Percentiles rank a stretch among this genome's conserved stretches.
Conservation (phyloP, 2,113 vertebrate genomes). For the Pedionomus torquatus region DNA sequence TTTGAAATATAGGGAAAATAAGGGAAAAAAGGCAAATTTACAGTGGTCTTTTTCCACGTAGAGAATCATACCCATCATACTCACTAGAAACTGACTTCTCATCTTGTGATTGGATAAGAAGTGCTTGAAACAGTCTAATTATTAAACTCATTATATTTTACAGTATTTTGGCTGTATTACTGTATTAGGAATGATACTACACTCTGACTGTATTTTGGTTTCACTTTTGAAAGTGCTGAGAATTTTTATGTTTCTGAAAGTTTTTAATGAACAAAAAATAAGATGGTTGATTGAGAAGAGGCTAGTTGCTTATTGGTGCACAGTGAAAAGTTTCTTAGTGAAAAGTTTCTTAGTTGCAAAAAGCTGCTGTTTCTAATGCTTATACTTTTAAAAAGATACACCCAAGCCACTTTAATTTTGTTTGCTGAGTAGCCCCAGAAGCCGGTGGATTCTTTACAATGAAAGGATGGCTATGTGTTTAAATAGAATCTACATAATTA, state of each 20-base stretch:
- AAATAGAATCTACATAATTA: background rate
- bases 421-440: background rate
- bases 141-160: too few species aligned
- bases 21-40: background rate
- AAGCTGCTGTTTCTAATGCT: too few species aligned
- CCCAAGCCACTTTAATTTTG: background rate
- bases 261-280: background rate
- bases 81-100: background rate
- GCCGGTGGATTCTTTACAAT: background rate
- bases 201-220: background rate
- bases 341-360: background rate
- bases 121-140: background rate
- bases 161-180: too few species aligned
- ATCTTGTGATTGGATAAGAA: background rate
- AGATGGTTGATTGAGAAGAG: background rate
- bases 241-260: background rate
- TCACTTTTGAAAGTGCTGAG: background rate
- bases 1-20: background rate
- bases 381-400: background rate
- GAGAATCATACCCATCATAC: background rate
- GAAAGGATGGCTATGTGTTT: background rate
- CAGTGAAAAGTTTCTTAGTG: background rate
- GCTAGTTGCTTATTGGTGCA: background rate
- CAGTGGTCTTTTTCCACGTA: background rate
- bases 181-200: too few species aligned